These are phyloP conservation scores for Agonopterix heracliana DNA, from an alignment of 2,888 invertebrate genomes.

Conservation along the genomic window DNA sequence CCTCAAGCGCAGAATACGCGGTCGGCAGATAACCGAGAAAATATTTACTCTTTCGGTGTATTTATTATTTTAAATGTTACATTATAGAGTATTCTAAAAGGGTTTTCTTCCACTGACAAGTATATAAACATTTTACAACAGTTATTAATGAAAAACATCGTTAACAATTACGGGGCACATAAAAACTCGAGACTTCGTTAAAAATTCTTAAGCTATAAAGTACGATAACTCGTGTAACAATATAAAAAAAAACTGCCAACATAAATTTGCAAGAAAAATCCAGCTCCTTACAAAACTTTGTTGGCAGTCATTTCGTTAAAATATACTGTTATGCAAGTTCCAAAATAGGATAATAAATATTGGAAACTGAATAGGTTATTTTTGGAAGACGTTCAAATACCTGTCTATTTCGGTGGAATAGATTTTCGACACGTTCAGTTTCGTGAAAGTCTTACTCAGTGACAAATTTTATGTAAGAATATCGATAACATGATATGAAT, in stretches of 20 bases:
- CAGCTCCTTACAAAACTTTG: slow-evolving; percentile 15
- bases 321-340: slow-evolving; percentile 20
- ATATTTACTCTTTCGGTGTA: slow-evolving; percentile 21
- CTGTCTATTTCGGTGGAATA: slow-evolving; percentile 34
- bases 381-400: slow-evolving; percentile 50
- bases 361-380: slow-evolving; percentile 31
- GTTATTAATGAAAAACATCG: no score
- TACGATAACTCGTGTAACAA: no score
- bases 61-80: slow-evolving; percentile 16
- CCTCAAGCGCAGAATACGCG: slow-evolving; percentile 37
- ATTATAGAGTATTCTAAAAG: no score
- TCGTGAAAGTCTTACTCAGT: not conserved
- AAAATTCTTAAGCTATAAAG: slow-evolving; percentile 3
- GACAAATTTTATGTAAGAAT: no score
- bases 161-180: no score
- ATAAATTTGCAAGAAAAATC: slow-evolving; percentile 4
- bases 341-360: slow-evolving; percentile 42
- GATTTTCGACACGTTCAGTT: slow-evolving; percentile 25
- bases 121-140: no score
- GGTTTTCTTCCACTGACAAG: no score
- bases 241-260: slow-evolving; percentile 4
- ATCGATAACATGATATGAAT: no score
- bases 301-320: slow-evolving; percentile 15
- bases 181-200: not conserved
- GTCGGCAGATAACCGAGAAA: slow-evolving; percentile 30